phyloP scores from a whole-genome alignment of 2,888 invertebrate species.

The Rosalia funebris region DNA sequence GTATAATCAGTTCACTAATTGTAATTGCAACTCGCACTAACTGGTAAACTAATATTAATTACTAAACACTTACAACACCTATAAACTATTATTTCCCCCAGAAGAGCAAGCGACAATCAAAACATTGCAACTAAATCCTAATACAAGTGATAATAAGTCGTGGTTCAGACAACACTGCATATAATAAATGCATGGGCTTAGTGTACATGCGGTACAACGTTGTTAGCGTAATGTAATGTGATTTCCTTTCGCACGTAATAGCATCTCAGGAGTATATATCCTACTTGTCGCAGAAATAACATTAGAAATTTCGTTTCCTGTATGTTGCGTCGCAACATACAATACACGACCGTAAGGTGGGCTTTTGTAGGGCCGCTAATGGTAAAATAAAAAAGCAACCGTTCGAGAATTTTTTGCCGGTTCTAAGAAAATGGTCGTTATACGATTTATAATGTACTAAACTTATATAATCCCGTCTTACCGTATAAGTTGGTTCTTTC shows the following conservation, averaged over 20 bases:
- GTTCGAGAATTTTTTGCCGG: neutral
- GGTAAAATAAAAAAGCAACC: neutral
- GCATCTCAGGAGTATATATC: constrained; percentile 12
- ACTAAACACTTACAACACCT: no score
- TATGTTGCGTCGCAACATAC: neutral
- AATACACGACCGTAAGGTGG: neutral
- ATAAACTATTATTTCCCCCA: no score
- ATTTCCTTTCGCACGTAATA: constrained; percentile 21
- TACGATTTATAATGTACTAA: neutral
- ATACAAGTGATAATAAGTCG: no score
- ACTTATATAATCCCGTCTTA: neutral
- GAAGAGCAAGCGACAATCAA: no score
- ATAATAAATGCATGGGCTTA: neutral
- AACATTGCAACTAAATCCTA: no score
- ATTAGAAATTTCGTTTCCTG: constrained; percentile 11
- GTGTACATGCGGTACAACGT: constrained; percentile 1
- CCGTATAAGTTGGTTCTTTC: neutral
- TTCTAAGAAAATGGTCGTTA: neutral
- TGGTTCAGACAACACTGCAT: neutral
- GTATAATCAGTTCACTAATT: no score
- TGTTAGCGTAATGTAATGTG: constrained; percentile 5
- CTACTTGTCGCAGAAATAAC: constrained; percentile 18
- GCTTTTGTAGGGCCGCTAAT: neutral
- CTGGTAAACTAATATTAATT: no score
- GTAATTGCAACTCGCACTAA: no score